Evolutionary conservation across 2,888 invertebrate species (phyloP), one percentile per base, ranked within the genome.

Genomic region (Heterodera filipjevi): DNA sequence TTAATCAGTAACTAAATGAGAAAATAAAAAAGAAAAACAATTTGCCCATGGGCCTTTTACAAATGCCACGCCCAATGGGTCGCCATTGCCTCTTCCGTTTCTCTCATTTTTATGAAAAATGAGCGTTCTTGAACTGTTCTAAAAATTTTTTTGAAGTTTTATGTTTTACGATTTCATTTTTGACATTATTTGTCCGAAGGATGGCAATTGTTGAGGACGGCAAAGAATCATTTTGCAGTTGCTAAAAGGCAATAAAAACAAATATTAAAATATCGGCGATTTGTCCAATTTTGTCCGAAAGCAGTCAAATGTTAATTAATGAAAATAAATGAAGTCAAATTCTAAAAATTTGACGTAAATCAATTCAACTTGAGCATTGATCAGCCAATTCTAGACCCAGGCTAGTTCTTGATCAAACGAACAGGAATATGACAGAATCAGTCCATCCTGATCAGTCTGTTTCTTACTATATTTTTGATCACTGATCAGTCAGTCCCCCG

Each of bases 1-100:
- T 73, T 81, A n/a, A 49, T 39, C 27, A 3, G 6, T 33, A 46
- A 3, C 71, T 72, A n/a, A 39, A 80, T 27, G n/a, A 16, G 27
- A 27, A 33, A 3, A 27, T n/a, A 2, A n/a, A 59, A 76, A 77
- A 77, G 27, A 46, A 79, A 71, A 70, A 30, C 16, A 72, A 32
- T 66, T 46, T 19, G 53, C 16, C 35, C 30, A 66, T 32, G 74
- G 8, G 33, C 27, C 10, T 27, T 27, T 76, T 78, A 53, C 73
- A 73, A 39, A 53, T 32, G 27, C 77, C 59, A 46, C 39, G 10
- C 70, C 44, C 10, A 59, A 59, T 59, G 59, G 27, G 12, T 27
- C 59, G 59, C 27, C 59, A 59, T 59, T 59, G 27, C 27, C 27
- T 59, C 59, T 19, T 22, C n/a, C 59, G 59, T 1, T 27, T n/a